Evolutionary conservation across 1,140 invertebrate species (phyloP).

Genomic region (Prorops nasuta): DNA sequence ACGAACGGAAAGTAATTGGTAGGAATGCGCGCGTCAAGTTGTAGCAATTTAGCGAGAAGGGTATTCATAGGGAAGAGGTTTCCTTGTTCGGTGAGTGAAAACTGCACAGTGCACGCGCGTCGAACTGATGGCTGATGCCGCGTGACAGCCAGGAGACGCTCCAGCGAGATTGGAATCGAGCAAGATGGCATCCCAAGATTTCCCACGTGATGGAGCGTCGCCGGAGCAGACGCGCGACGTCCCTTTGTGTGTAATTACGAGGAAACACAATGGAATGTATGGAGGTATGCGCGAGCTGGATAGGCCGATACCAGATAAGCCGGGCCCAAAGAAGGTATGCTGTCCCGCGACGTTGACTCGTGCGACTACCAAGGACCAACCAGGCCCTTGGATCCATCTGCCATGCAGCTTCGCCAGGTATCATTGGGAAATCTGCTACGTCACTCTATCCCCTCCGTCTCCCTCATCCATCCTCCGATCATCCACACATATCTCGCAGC

Average conservation of each 20-base stretch:
- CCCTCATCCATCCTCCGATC: too few species aligned
- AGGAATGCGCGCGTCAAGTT: too few species aligned
- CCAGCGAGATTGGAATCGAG: neutral
- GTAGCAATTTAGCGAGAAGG: too few species aligned
- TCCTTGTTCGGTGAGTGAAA: too few species aligned
- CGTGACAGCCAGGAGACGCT: too few species aligned
- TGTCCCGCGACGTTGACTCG: slow-evolving; percentile 21
- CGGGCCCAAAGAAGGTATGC: neutral
- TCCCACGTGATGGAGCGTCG: slow-evolving; percentile 2
- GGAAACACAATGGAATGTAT: slow-evolving; percentile 46
- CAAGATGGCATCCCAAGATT: slow-evolving; percentile 10
- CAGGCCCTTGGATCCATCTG: slow-evolving; percentile 31
- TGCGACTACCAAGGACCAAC: slow-evolving; percentile 14
- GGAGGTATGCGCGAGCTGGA: slow-evolving; percentile 34
- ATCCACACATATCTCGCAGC: too few species aligned
- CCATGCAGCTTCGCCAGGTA: slow-evolving; percentile 34
- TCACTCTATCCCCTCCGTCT: slow-evolving; percentile 21
- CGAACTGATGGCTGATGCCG: too few species aligned
- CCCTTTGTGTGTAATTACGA: slow-evolving; percentile 38
- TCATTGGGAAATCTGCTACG: slow-evolving; percentile 33
- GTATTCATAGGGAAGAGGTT: too few species aligned
- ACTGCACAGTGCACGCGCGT: too few species aligned
- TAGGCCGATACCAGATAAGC: slow-evolving; percentile 4
- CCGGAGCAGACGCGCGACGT: slow-evolving; percentile 4
- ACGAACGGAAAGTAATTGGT: too few species aligned